Base-by-base conservation (phyloP, 2,797 vertebrate species). In the Peromyscus eremicus region DNA sequence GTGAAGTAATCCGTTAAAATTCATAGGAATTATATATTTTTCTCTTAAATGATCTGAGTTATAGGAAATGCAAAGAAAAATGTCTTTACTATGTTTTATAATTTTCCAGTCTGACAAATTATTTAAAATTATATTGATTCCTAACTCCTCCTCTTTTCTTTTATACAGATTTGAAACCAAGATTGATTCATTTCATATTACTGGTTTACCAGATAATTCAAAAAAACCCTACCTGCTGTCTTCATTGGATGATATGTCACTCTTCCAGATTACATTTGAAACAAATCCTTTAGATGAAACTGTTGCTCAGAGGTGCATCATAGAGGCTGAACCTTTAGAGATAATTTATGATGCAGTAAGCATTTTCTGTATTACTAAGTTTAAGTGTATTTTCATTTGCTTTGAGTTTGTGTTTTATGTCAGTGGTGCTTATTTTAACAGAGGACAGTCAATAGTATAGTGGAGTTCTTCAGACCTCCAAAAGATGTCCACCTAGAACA, bases 271-370 rank as follows among this genome's bases (percentile, higher is more conserved):
- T 96, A 98, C 99, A 98, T 99, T 99, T 98, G 99, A 99, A 97
- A 99, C 99, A 86, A 99, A 99, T 98, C 99, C 99, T 3, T 97
- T 99, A 97, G 99, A 99, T 96, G 98, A 99, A 81, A 98, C 97
- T 10, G 99, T 99, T 46, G 98, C 99, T 98, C 99, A 99, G 97
- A 99, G 99, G 73, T 98, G 99, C 92, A 98, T 99, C 52, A 99
- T 99, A 92, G 99, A 99, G 97, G 99, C 99, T n/a, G 99, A 99
- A 82, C 99, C 99, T 3, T 97, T 99, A 96, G 99, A 99, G 99
- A 99, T 99, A 94, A 99, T 99, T 95, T 99, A 99, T 94, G 99
- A 99, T 96, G 99, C 99, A 16, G 99, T 99, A 98, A 99, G 99
- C 99, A 96, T 81, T 94, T 96, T 96, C n/a, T 52, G 1, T 75